Conservation (phyloP, 64 coral and sea anemone species). For the Stichodactyla mertensii region DNA sequence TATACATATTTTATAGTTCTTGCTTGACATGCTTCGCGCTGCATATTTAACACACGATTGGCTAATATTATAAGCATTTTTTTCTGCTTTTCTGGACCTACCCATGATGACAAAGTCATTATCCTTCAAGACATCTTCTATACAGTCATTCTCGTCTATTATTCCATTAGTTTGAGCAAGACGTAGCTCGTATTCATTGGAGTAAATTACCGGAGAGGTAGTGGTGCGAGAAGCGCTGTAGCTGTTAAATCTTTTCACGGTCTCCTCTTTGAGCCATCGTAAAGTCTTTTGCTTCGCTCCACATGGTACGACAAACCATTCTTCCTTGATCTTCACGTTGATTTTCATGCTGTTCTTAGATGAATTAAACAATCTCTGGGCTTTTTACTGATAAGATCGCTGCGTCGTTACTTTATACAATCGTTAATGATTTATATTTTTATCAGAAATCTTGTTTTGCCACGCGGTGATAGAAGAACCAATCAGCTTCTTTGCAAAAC, state of each 20-base stretch:
- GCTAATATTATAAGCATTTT: neutral
- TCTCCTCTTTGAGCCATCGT: constrained; percentile 69
- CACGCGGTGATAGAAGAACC: neutral
- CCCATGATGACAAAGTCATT: constrained; percentile 70
- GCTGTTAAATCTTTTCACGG: constrained; percentile 36
- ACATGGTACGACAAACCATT: constrained; percentile 86
- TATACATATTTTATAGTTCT: too few relatives aligned
- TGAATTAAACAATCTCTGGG: neutral
- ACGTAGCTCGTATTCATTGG: constrained; percentile 35
- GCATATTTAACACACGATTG: neutral
- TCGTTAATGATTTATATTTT: too few relatives aligned
- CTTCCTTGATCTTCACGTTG: constrained; percentile 47
- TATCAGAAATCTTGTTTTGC: too few relatives aligned
- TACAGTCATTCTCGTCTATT: constrained; percentile 35
- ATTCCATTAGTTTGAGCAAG: constrained; percentile 29
- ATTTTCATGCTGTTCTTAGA: constrained; percentile 46
- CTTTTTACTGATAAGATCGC: too few relatives aligned
- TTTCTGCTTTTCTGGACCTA: neutral
- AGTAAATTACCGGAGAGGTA: neutral
- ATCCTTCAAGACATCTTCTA: constrained; percentile 73
- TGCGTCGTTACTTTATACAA: neutral
- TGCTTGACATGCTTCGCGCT: too few relatives aligned
- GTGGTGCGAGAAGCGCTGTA: neutral
- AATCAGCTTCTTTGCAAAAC: neutral
- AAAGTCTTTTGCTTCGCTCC: constrained; percentile 30